Percentiles rank a stretch among this genome's conserved stretches.
Conservation (phyloP, 1,140 invertebrate genomes). For the Anoplophora glabripennis region DNA sequence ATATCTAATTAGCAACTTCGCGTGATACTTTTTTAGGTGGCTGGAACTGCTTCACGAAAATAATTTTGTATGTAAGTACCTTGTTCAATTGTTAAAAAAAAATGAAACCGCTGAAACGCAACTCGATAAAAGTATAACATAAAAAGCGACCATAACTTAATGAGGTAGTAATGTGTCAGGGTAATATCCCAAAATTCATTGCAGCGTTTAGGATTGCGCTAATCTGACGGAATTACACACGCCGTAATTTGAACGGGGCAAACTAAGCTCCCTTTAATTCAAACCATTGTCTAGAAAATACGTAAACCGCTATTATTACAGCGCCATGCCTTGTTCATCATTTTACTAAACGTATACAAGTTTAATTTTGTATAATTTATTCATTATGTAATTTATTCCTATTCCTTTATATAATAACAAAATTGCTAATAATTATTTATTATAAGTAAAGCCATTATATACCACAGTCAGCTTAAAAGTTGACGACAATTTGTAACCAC, state of each 20-base stretch:
- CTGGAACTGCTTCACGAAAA: too few species aligned
- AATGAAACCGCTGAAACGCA: too few species aligned
- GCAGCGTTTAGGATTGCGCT: slow-evolving; percentile 43
- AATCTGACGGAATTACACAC: slow-evolving; percentile 48
- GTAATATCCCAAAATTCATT: slow-evolving; percentile 44
- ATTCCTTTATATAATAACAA: too few species aligned
- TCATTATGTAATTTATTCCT: too few species aligned
- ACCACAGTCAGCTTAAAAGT: too few species aligned
- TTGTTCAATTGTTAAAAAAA: too few species aligned
- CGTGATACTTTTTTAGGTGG: not conserved
- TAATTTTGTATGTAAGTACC: too few species aligned
- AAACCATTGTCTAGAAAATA: slow-evolving; percentile 39
- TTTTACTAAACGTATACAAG: slow-evolving; percentile 9
- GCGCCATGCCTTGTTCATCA: not conserved
- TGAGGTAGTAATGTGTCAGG: slow-evolving; percentile 49
- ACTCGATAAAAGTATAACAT: too few species aligned
- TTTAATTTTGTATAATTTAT: not conserved
- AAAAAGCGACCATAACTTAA: slow-evolving; percentile 29
- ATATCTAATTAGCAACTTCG: slow-evolving; percentile 38
- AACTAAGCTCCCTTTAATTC: slow-evolving; percentile 39
- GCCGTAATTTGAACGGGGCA: slow-evolving; percentile 38
- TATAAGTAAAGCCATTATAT: too few species aligned
- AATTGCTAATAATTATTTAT: too few species aligned
- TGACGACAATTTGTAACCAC: too few species aligned
- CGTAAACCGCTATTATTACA: slow-evolving; percentile 9